Evolutionary conservation across 2,888 invertebrate genomes (phyloP).

Genomic region (Clivina fossor): DNA sequence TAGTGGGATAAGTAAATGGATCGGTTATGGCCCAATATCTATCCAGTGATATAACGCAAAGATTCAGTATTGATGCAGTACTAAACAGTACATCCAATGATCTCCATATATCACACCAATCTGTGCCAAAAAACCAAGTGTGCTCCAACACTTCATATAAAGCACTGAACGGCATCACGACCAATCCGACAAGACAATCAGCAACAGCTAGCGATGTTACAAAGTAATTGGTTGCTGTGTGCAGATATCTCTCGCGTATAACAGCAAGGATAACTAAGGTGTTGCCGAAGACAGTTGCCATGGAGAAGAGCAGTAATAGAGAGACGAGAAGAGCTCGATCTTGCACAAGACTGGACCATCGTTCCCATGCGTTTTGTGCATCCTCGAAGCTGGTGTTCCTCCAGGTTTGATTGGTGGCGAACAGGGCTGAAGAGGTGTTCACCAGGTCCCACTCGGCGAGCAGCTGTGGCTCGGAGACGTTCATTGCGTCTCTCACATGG

Average conservation of each 20-base stretch:
- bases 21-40: constrained; percentile 99
- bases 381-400: constrained; percentile 26
- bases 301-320: constrained; percentile 81
- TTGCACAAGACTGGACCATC: constrained; percentile 60
- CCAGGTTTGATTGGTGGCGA: background rate
- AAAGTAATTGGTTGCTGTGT: constrained; percentile 97
- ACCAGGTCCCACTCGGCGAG: constrained; percentile 33
- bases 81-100: constrained; percentile 96
- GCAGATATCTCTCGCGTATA: constrained; percentile 86
- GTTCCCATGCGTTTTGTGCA: constrained; percentile 51
- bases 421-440: constrained; percentile 42
- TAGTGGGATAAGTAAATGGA: constrained; percentile 94
- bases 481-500: constrained; percentile 37
- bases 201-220: constrained; percentile 96
- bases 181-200: constrained; percentile 92
- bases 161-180: constrained; percentile 97
- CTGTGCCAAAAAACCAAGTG: constrained; percentile 91
- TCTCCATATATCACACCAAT: constrained; percentile 98
- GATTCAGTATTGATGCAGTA: constrained; percentile 94
- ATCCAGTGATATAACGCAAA: constrained; percentile 95
- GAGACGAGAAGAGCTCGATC: constrained; percentile 78
- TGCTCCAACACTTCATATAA: constrained; percentile 86
- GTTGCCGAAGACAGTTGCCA: constrained; percentile 94
- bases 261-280: constrained; percentile 93
- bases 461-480: constrained; percentile 38